Percentiles rank a stretch among this genome's conserved stretches.
These are phyloP conservation scores for Thymelicus acteon DNA, from an alignment of 2,888 invertebrate genomes.

Conservation along the genomic window DNA sequence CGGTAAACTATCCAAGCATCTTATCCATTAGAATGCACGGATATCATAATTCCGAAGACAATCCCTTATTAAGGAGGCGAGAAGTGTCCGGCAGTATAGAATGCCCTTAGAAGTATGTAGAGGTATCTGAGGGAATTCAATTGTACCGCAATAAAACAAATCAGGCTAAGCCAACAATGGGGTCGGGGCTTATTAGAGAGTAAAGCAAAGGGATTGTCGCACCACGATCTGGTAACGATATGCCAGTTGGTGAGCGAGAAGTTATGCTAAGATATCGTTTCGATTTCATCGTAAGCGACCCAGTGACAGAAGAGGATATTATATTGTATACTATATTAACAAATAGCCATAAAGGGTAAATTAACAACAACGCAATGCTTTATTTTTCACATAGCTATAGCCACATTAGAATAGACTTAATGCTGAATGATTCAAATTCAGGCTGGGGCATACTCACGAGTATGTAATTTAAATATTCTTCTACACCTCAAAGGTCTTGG, in stretches of 20 bases:
- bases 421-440: too few species aligned
- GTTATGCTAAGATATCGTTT: too few species aligned
- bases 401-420: too few species aligned
- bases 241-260: not conserved
- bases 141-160: constrained; percentile 32
- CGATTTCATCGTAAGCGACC: too few species aligned
- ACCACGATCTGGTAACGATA: not conserved
- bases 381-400: too few species aligned
- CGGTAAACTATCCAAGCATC: constrained; percentile 20
- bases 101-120: constrained; percentile 1
- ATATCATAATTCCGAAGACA: constrained; percentile 31
- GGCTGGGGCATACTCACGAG: too few species aligned
- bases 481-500: too few species aligned
- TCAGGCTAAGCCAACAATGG: constrained; percentile 25
- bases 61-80: constrained; percentile 30
- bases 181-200: constrained; percentile 32
- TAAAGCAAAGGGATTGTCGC: not conserved
- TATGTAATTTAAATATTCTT: too few species aligned
- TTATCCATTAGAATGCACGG: constrained; percentile 15
- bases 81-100: constrained; percentile 13
- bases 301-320: too few species aligned
- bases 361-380: too few species aligned
- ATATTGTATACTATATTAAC: too few species aligned
- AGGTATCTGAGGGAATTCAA: constrained; percentile 28
- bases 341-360: too few species aligned